Base-by-base conservation (phyloP, 2,113 vertebrate species). In the Thinocorus orbignyianus region DNA sequence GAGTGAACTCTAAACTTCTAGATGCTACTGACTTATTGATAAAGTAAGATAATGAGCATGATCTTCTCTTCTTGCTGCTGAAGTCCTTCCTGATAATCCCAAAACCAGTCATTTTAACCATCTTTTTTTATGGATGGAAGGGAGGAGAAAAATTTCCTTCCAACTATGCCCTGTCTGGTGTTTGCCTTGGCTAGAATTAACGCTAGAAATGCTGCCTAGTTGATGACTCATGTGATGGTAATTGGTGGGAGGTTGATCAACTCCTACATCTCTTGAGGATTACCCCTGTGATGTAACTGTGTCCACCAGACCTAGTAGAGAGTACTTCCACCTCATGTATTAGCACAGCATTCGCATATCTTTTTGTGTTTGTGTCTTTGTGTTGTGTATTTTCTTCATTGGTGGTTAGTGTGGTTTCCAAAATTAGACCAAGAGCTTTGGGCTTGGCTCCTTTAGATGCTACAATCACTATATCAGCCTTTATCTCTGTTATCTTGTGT, bases 241-340 rank as follows among this genome's bases (percentile, higher is more conserved):
- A 33, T 8, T 58, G 69, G 1, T 8, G 42, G 28, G 35, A 64
- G 72, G 54, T 28, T 60, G 72, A 4, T 25, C 23, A 3, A 1
- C 42, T 48, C 55, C 39, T 30, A 0, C 0, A 0, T 48, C 69
- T 19, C 0, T 0, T 33, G 33, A 51, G 42, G 31, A 7, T 41
- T 41, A 8, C 17, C 31, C 44, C 8, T 30, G 26, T 13, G 46
- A 26, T 19, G 60, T 22, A 51, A n/a, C 46, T 26, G 62, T 58
- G 58, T 60, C 87, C 30, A 3, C 62, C 81, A n/a, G 5, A 2
- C 49, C 26, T 46, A 41, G 15, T 26, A 35, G 55, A 51, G 64
- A 16, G 20, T 76, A 30, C 31, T 85, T 44, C 61, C 24, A 23
- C 33, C 31, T 55, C 13, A 1, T 48, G 30, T 66, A 10, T 15